Base-by-base conservation (phyloP, 2,888 invertebrate genomes). In the Baccha elongata region DNA sequence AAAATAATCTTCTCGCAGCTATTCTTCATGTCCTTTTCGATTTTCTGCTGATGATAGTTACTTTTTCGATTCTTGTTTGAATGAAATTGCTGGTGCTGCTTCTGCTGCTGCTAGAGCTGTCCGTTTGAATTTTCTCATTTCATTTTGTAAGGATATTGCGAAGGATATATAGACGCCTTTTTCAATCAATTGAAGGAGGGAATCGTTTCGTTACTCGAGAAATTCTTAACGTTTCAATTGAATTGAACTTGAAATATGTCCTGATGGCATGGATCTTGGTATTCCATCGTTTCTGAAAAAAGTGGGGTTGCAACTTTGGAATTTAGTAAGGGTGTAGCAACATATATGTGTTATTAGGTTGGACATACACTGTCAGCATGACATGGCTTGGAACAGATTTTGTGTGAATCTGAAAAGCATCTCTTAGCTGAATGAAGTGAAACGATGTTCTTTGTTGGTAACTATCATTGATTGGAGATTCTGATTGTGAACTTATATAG, bases 21-120 rank as follows among this genome's bases (percentile, higher is more conserved):
- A 83, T 83, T 76, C 81, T 83, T 83, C 72, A 72, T 83, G 81
- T 83, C 76, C 76, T 83, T 67, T 83, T 83, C 81, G 76, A 83
- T 83, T 83, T 83, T 76, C 81, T 83, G 81, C 81, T 83, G 81
- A 83, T 83, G 81, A 83, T 76, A 76, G 81, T 83, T 83, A 83
- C 81, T 83, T 72, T 83, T 83, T 83, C 81, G 76, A 76, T 75
- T 72, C 81, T 83, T 83, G 81, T 83, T 76, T 76, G 81, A 83
- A 71, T 83, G 19, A 48, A 72, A 72, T 83, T 72, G 76, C 81
- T 81, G 71, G 75, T 67, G 40, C 52, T 55, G 53, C 81, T 81
- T 58, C 75, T 65, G 37, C 52, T 55, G 35, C 75, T 81, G 62
- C 80, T 65, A 40, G 60, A 83, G 62, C 75, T 83, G 76, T 83